Evolutionary conservation across 2,113 vertebrate genomes (phyloP).

Genomic region (Seriola rivoliana): DNA sequence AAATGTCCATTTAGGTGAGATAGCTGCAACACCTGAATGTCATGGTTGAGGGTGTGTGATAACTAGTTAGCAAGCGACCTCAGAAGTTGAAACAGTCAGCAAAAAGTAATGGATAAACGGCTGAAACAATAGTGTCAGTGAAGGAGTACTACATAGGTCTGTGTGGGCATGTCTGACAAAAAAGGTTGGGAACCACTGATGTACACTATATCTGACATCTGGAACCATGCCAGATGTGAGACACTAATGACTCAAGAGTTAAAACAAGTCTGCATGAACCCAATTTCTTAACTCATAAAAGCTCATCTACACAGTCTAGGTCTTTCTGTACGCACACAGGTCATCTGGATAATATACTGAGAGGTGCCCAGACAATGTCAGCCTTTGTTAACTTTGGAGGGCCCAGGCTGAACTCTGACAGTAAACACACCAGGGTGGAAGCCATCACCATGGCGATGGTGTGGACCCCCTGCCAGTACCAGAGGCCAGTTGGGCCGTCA

Average conservation of each 20-base stretch:
- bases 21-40: background rate
- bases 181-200: background rate
- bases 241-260: constrained; percentile 27
- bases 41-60: background rate
- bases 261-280: constrained; percentile 34
- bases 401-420: constrained; percentile 73
- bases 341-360: constrained; percentile 67
- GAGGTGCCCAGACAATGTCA: constrained; percentile 56
- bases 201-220: constrained; percentile 13
- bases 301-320: constrained; percentile 31
- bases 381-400: constrained; percentile 71
- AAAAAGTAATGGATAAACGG: background rate
- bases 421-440: constrained; percentile 79
- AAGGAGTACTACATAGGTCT: background rate
- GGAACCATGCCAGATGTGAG: constrained; percentile 32
- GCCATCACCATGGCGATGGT: constrained; percentile 67
- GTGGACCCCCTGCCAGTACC: constrained; percentile 70
- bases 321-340: constrained; percentile 40
- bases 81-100: background rate
- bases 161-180: background rate
- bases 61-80: background rate
- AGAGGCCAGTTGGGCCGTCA: constrained; percentile 71
- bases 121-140: background rate
- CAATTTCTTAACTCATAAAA: constrained; percentile 38
- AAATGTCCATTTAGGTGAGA: background rate